A percentile compares a stretch with the other conserved stretches of the same genome.
These are phyloP conservation scores for Chloroceryle inda DNA, from an alignment of 2,797 vertebrate species.

Conservation along the genomic window DNA sequence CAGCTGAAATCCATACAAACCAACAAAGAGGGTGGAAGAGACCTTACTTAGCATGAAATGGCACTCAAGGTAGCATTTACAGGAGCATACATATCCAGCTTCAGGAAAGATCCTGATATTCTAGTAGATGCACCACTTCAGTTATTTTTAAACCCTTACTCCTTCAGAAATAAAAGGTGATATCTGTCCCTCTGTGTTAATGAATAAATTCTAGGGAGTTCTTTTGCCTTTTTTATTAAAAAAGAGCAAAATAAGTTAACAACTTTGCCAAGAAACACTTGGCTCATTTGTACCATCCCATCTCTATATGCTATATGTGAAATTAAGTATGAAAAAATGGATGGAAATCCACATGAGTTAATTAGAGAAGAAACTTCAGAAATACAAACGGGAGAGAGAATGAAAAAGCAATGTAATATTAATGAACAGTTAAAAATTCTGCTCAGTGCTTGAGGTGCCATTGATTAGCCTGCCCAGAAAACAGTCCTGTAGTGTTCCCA, in stretches of 20 bases:
- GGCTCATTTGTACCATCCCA: not conserved
- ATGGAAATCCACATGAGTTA: not conserved
- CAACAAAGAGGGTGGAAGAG: not conserved
- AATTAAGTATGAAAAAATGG: not conserved
- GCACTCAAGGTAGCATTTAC: not conserved
- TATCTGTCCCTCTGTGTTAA: not conserved
- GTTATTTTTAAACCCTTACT: not conserved
- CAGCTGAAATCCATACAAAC: not conserved
- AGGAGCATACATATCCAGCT: not conserved
- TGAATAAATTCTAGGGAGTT: not conserved
- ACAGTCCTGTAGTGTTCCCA: slow-evolving; percentile 11
- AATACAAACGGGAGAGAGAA: not conserved
- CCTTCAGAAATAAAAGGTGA: not conserved
- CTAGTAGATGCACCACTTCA: not conserved
- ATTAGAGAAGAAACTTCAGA: not conserved
- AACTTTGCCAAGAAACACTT: not conserved
- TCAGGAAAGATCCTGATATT: not conserved
- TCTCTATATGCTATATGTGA: not conserved
- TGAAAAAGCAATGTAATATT: not conserved
- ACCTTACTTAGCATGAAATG: not conserved
- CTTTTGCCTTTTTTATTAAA: not conserved
- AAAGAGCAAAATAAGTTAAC: not conserved
- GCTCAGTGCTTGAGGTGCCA: not conserved
- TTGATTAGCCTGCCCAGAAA: slow-evolving; percentile 32
- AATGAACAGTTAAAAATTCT: slow-evolving; percentile 31